Percentiles rank a stretch among this genome's conserved stretches.
phyloP scores from a whole-genome alignment of 2,113 vertebrate species.

The Cyrtonyx montezumae region DNA sequence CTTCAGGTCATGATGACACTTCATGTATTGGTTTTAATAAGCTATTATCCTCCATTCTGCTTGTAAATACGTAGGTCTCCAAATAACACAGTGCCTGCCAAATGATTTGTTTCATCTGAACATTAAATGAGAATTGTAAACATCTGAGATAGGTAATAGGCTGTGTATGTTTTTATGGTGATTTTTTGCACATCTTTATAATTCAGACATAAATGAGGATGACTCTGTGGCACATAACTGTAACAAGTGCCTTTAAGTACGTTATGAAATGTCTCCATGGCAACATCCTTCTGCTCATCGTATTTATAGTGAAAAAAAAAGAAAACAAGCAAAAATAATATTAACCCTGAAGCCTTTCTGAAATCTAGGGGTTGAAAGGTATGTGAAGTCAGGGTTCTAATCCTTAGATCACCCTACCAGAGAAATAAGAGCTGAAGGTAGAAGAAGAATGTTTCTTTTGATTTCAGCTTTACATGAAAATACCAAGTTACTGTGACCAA shows the following conservation, averaged over 20 bases:
- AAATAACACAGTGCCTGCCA: neutral
- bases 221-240: conserved; percentile 5
- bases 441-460: neutral
- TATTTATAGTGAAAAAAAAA: conserved; percentile 70
- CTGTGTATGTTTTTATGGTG: neutral
- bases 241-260: conserved; percentile 48
- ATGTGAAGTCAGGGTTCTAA: neutral
- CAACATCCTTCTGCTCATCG: conserved; percentile 60
- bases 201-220: conserved; percentile 18
- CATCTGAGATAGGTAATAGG: neutral
- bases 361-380: conserved; percentile 2
- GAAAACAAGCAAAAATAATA: conserved; percentile 62
- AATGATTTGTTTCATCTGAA: neutral
- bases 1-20: neutral
- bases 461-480: neutral
- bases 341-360: conserved; percentile 44
- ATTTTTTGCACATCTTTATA: neutral
- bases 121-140: neutral
- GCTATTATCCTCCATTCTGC: neutral
- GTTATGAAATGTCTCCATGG: conserved; percentile 71
- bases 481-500: neutral
- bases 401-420: neutral
- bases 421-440: neutral
- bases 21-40: neutral
- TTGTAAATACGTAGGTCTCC: neutral